Percentiles rank a stretch among this genome's conserved stretches.
Evolutionary conservation across 2,113 vertebrate species (phyloP).

Genomic region (Mesocricetus auratus): DNA sequence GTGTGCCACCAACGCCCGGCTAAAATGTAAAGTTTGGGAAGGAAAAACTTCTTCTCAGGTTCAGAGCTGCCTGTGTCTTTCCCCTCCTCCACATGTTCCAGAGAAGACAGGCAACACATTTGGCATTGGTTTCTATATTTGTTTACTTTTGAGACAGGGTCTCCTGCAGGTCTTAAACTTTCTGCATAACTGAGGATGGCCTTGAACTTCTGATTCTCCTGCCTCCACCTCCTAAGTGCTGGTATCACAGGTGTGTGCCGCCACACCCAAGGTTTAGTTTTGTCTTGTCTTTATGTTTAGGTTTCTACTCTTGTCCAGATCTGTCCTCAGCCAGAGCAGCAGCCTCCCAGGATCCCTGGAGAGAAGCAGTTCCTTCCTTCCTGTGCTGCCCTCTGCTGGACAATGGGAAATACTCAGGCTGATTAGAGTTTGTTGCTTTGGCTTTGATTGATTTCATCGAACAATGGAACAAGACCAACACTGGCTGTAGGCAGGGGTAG

Average conservation of each 20-base stretch:
- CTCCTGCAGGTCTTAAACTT: neutral
- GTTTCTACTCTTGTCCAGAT: neutral
- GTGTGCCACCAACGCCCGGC: too few relatives aligned
- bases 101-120: neutral
- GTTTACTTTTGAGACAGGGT: neutral
- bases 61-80: neutral
- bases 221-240: neutral
- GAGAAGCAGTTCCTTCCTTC: neutral
- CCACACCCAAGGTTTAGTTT: neutral
- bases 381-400: neutral
- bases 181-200: neutral
- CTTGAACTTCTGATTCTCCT: neutral
- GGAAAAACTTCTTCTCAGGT: neutral
- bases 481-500: neutral
- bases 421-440: neutral
- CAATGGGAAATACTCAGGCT: neutral
- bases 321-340: neutral
- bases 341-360: neutral
- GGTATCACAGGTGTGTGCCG: neutral
- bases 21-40: neutral
- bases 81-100: neutral
- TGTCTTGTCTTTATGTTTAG: neutral
- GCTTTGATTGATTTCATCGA: neutral
- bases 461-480: neutral
- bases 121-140: neutral